Base-by-base conservation (phyloP, 1,140 invertebrate genomes). In the Tenebrio molitor region DNA sequence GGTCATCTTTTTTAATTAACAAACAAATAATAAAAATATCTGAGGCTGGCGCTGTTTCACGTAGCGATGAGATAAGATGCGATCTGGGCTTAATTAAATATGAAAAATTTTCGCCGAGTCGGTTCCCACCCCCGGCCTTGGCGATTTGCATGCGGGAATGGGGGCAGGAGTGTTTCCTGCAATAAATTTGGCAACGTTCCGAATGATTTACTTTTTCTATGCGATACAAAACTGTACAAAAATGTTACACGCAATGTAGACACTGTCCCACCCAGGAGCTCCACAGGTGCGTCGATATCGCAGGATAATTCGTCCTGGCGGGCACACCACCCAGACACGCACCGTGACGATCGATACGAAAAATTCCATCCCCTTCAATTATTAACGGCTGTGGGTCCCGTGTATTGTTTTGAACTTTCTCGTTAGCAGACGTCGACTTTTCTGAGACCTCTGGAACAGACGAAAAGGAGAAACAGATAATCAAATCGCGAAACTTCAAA, bases 361-460 rank as follows among this genome's bases (percentile, higher is more conserved):
- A 69, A 53, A 10, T 58, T 46, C 66, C 25, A 34, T 68, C 44
- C 5, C 46, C 8, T 69, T 33, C 66, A 33, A 34, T 58, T 39
- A 41, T 75, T 68, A 69, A 29, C 64, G 64, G 25, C 53, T 46
- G 67, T 80, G 76, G 10, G 79, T 75, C 74, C 83, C 83, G 68
- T 86, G 84, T 6, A 86, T 82, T 15, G 84, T 86, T 74, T 83
- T 83, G 75, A 84, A 86, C 58, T 82, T 80, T 66, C 85, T 78
- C 2, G 82, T 83, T 4, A 87, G 75, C 7, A 85, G 72, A n/a
- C 82, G 77, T 44, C 82, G 77, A 42, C 82, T 84, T 67, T 83
- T 84, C 74, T 83, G 81, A 2, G 83, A 77, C 79, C 84, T 84
- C 85, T 87, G 81, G 58, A 83, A 84, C 71, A 63, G 70, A 76